Evolutionary conservation across 2,888 invertebrate species (phyloP), one percentile per base, ranked within the genome.

Genomic region (Lepidonotus clava): DNA sequence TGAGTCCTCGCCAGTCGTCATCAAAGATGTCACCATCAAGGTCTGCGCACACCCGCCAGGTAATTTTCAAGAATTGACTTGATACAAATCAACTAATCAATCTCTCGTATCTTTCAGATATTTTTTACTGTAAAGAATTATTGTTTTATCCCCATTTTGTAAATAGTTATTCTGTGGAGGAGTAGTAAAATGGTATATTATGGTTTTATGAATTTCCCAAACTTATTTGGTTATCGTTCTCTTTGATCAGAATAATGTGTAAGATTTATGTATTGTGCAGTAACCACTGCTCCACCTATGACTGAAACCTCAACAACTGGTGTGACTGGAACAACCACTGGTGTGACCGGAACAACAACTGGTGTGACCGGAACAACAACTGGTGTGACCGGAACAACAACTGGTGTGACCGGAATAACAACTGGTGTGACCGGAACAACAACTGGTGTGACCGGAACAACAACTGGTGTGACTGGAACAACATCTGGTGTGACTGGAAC

Each of bases 311-410:
- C 41, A 1, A 80, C 80, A 24, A 46, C 80, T 24, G 34, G 4
- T n/a, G 11, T 18, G 1, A n/a, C 80, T 2, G 46, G 46, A 80
- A 80, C 80, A 41, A 80, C 80, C 41, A 80, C 80, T 2, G 8
- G 46, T 32, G 6, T 38, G 0, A 1, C 5, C 2, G 21, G 38
- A 38, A 38, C 38, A 5, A 51, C 51, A 51, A 51, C 51, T 51
- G 21, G 14, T 51, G 51, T 51, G 11, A 51, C 51, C 51, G 14
- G 14, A 51, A 5, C 76, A n/a, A 76, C 76, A 24, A 14, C 66
- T 11, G 11, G 14, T 14, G 51, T 51, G 11, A 51, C 51, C 21
- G 51, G 51, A 51, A 51, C 51, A 11, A 51, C 51, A 21, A 51
- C 51, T 14, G 21, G 14, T 51, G 51, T 51, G 14, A 51, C 14